phyloP scores from a whole-genome alignment of 1,140 invertebrate species.

The Meloidogyne chitwoodi region DNA sequence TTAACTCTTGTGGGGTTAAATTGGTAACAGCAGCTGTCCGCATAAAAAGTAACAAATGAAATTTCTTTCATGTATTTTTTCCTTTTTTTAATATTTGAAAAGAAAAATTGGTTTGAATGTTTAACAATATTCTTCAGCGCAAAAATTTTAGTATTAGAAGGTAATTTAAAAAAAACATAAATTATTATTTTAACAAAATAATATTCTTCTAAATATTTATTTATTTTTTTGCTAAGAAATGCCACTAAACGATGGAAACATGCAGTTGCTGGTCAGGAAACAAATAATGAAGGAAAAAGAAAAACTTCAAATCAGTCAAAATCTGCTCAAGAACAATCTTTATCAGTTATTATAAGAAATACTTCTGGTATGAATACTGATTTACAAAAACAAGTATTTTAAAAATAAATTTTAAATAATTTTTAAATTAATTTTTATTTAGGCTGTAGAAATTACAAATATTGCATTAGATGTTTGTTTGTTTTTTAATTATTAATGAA shows the following conservation, averaged over 20 bases:
- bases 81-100: neutral
- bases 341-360: slow-evolving; percentile 26
- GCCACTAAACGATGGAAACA: slow-evolving; percentile 24
- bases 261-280: neutral
- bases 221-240: slow-evolving; percentile 14
- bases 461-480: slow-evolving; percentile 20
- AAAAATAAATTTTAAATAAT: neutral
- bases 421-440: neutral
- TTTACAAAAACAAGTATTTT: slow-evolving; percentile 23
- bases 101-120: slow-evolving; percentile 12
- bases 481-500: neutral
- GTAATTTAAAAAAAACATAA: neutral
- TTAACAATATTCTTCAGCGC: slow-evolving; percentile 24
- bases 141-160: slow-evolving; percentile 20
- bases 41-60: too few species aligned
- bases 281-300: neutral
- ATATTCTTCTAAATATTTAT: too few species aligned
- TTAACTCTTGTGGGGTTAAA: too few species aligned
- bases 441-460: slow-evolving; percentile 21
- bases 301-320: slow-evolving; percentile 10
- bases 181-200: too few species aligned
- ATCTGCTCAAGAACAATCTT: slow-evolving; percentile 2
- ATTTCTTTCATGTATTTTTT: neutral
- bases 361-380: slow-evolving; percentile 28
- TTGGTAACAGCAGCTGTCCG: too few species aligned